Percentiles rank a stretch among this genome's conserved stretches.
These are phyloP conservation scores for Asbolus verrucosus DNA, from an alignment of 1,140 invertebrate genomes.

Conservation along the genomic window DNA sequence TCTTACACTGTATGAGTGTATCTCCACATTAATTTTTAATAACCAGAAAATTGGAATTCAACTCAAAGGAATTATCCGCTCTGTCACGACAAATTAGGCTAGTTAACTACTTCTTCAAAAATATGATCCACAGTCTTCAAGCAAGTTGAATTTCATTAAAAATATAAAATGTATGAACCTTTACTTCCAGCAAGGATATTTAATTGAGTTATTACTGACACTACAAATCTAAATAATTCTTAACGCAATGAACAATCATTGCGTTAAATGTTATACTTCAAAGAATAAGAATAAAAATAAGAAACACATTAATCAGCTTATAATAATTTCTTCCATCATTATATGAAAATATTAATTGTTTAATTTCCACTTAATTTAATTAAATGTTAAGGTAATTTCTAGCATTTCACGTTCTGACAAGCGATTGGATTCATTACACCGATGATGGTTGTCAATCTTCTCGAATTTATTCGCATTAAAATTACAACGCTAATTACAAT, in stretches of 20 bases:
- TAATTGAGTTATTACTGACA: too few species aligned
- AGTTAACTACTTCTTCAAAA: conserved; percentile 14
- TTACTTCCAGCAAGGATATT: too few species aligned
- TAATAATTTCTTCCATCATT: not conserved
- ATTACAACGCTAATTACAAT: too few species aligned
- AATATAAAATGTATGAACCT: too few species aligned
- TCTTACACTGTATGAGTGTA: conserved; percentile 6
- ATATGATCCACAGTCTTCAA: not conserved
- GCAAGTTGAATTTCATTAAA: too few species aligned
- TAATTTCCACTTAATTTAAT: not conserved
- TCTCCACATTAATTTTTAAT: conserved; percentile 29
- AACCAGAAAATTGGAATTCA: conserved; percentile 21
- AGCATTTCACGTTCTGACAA: conserved; percentile 19
- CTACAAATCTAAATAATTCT: too few species aligned
- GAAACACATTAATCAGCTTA: too few species aligned
- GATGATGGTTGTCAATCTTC: not conserved
- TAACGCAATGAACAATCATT: too few species aligned
- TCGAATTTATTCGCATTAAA: too few species aligned
- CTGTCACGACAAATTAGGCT: conserved; percentile 1
- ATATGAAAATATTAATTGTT: conserved; percentile 5
- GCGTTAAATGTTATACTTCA: too few species aligned
- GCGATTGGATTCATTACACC: not conserved
- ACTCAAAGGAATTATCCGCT: conserved; percentile 9
- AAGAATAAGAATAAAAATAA: too few species aligned
- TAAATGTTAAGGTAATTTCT: conserved; percentile 1